A percentile compares a stretch with the other conserved stretches of the same genome.
Conservation (phyloP, 2,113 vertebrate genomes). For the Cottus gobio region DNA sequence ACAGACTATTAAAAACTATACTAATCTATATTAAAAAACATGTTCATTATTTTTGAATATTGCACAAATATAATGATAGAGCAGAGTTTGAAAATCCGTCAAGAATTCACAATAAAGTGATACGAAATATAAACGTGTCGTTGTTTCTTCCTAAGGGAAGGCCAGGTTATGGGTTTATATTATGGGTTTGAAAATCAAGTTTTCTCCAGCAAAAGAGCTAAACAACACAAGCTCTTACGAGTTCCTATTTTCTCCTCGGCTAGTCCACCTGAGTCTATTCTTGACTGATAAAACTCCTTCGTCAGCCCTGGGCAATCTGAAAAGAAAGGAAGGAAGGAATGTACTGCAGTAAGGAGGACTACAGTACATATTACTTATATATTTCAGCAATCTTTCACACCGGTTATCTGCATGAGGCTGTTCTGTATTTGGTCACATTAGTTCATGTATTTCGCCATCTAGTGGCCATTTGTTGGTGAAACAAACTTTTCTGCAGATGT, state of each 20-base stretch:
- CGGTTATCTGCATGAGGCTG: too few relatives aligned
- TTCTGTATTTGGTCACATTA: not conserved
- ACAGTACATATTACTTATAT: not conserved
- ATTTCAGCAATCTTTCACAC: not conserved
- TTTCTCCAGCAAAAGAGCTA: not conserved
- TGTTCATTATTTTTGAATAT: not conserved
- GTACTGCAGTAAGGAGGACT: not conserved
- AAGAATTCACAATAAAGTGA: not conserved
- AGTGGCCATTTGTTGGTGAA: not conserved
- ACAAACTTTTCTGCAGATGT: not conserved
- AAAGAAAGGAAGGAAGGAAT: not conserved
- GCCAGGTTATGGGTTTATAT: not conserved
- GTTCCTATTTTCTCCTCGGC: not conserved
- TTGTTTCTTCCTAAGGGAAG: not conserved
- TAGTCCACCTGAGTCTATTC: not conserved
- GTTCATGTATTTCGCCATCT: not conserved
- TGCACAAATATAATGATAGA: not conserved
- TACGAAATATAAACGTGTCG: not conserved
- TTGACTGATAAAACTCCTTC: not conserved
- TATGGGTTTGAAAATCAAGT: not conserved
- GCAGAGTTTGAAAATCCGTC: not conserved
- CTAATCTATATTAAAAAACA: not conserved
- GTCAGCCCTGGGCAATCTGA: too few relatives aligned
- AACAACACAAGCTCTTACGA: not conserved
- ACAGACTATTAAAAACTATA: not conserved